phyloP scores from a whole-genome alignment of 2,888 invertebrate species.

The Callyntrura sp. region DNA sequence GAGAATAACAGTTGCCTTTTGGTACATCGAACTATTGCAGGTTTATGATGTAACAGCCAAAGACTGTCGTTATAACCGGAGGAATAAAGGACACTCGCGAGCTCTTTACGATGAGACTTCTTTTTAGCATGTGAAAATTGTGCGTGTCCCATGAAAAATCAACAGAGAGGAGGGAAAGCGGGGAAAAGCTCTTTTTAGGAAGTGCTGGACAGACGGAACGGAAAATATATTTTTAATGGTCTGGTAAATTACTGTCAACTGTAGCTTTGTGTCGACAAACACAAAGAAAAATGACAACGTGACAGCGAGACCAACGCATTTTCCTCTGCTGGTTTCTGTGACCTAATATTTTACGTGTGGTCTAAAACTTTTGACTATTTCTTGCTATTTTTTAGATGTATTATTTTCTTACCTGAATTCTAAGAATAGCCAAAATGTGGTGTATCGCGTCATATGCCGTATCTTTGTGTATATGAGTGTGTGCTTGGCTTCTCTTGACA shows the following conservation, averaged over 20 bases:
- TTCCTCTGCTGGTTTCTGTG: constrained; percentile 3
- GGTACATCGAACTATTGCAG: constrained; percentile 5
- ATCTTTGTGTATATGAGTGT: neutral
- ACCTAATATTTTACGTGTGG: neutral
- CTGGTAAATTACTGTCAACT: constrained; percentile 18
- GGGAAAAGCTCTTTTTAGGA: neutral
- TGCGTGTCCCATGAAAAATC: neutral
- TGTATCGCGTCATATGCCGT: no score
- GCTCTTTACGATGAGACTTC: constrained; percentile 7
- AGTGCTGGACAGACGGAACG: neutral
- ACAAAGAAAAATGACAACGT: constrained; percentile 1
- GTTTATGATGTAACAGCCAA: neutral
- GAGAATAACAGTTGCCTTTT: constrained; percentile 23
- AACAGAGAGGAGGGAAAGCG: neutral
- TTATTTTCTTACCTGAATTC: neutral
- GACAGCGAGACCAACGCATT: neutral
- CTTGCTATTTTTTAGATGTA: neutral
- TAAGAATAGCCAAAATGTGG: neutral
- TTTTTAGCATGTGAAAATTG: constrained; percentile 42
- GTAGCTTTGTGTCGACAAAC: constrained; percentile 7
- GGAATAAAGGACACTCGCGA: neutral
- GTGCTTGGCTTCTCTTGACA: neutral
- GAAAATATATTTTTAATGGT: constrained; percentile 43
- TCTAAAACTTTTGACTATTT: neutral
- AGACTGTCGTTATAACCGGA: neutral